Base-by-base conservation (phyloP, 2,888 invertebrate species). In the Tryphoninae sp. region DNA sequence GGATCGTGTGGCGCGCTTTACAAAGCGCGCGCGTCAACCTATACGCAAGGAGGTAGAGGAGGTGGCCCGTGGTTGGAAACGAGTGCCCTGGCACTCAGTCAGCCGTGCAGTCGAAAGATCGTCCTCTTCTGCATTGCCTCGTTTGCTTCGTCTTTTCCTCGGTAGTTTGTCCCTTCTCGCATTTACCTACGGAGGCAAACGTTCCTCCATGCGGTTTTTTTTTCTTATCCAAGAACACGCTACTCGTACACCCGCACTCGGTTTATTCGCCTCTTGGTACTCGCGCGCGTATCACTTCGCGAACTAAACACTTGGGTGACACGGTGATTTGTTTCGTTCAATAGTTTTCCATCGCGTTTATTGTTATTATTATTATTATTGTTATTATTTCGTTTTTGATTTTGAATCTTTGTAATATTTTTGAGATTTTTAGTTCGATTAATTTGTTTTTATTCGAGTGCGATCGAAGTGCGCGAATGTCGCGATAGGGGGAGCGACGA, bases 61-160 rank as follows among this genome's bases (percentile, higher is more conserved):
- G 23, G 51, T 45, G 53, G 53, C 26, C 22, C n/a, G 33, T 51
- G 22, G 33, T 59, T 67, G 58, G 51, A 78, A 42, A 65, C 74
- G 55, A 79, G 59, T 33, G 33, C 33, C 77, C 82, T 82, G 83
- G 83, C 86, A 86, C 83, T 90, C 91, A 90, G 91, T 91, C 90
- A 91, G 90, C 90, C 91, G 91, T 91, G 89, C 88, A 90, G 90
- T 90, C 89, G 87, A 87, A 91, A 88, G 87, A 90, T 90, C 89
- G 88, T 87, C 90, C 86, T 86, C 86, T 75, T 84, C 84, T 82
- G 82, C 68, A 75, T 75, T 78, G 55, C 68, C 84, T 83, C 85
- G 84, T 84, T 84, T 81, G 80, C 19, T 19, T 19, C 78, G 71
- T 74, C 80, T 58, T 55, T 76, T 75, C 55, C 61, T 69, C 67